Percentiles rank a stretch among this genome's conserved stretches.
These are phyloP conservation scores for Desmodus rotundus DNA, from an alignment of 2,113 vertebrate species.

Conservation along the genomic window DNA sequence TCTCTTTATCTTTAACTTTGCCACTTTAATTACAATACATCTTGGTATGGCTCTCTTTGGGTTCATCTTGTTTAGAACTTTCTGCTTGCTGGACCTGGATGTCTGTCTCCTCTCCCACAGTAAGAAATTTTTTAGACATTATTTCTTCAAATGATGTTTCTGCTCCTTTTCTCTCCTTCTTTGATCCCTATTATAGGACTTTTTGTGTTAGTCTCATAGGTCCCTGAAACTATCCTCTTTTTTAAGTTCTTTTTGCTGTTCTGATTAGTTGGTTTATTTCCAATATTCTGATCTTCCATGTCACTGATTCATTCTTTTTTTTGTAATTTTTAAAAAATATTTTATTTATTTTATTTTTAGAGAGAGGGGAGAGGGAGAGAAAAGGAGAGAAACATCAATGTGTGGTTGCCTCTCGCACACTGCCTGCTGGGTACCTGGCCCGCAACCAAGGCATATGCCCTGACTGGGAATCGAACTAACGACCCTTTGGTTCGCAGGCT, in stretches of 20 bases:
- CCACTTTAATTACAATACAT: not conserved
- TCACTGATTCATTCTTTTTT: not conserved
- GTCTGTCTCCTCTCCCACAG: not conserved
- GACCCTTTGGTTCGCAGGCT: too few species aligned
- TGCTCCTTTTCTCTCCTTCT: not conserved
- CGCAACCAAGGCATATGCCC: too few species aligned
- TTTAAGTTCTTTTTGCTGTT: not conserved
- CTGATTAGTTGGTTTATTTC: not conserved
- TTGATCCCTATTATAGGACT: not conserved
- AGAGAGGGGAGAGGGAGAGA: too few species aligned
- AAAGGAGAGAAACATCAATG: too few species aligned
- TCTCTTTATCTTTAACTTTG: not conserved
- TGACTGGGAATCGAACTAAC: too few species aligned
- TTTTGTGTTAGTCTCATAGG: not conserved
- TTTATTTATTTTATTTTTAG: too few species aligned
- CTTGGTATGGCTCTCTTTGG: not conserved
- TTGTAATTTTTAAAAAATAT: too few species aligned
- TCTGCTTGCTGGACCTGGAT: not conserved
- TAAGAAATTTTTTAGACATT: not conserved
- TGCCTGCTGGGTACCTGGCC: too few species aligned
- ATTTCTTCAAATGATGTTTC: not conserved
- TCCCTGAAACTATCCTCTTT: not conserved
- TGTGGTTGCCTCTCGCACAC: too few species aligned
- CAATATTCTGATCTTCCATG: not conserved
- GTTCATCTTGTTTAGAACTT: not conserved